Base-by-base conservation (phyloP, 2,888 invertebrate species). In the Dilophus febrilis region DNA sequence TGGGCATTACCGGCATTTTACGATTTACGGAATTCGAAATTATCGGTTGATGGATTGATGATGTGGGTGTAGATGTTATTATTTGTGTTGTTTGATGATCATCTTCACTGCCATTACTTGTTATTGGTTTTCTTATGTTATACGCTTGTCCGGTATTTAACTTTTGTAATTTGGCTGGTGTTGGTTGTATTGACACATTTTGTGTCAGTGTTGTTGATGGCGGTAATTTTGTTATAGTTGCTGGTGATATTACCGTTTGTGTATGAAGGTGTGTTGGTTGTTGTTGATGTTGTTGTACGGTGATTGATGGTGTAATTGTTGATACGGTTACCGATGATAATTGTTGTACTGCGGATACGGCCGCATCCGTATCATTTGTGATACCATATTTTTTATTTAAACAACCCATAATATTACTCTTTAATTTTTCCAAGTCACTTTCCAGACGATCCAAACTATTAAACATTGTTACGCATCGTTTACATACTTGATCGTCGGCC, bases 391-490 rank as follows among this genome's bases (percentile, higher is more conserved):
- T 63, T 48, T 61, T 61, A 43, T 60, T 57, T 13, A 63, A 47
- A 44, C 57, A 52, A 48, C 57, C 59, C 41, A 60, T 50, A 38
- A 63, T 50, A 43, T 59, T 62, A 37, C 55, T 52, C 41, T 56
- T 56, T 2, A 65, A 64, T 27, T 62, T 55, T 37, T 60, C 61
- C 38, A 64, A 54, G 49, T 66, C 65, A 40, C 57, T 59, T 49
- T 66, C 66, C 29, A 66, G 47, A 26, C 63, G 64, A 49, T 66
- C 66, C 45, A 62, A 56, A 44, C 64, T 63, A 48, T 64, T 64
- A 12, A 66, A 57, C 42, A 66, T 52, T 41, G 61, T 60, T 34
- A 59, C 55, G 46, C 66, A 66, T 27, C 61, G 57, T 41, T 60
- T 58, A 43, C 66, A 66, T 5, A 66, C 56, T 18, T 58, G 58